Evolutionary conservation across 2,888 invertebrate species (phyloP).

Genomic region (Hydrotaea diabolus): DNA sequence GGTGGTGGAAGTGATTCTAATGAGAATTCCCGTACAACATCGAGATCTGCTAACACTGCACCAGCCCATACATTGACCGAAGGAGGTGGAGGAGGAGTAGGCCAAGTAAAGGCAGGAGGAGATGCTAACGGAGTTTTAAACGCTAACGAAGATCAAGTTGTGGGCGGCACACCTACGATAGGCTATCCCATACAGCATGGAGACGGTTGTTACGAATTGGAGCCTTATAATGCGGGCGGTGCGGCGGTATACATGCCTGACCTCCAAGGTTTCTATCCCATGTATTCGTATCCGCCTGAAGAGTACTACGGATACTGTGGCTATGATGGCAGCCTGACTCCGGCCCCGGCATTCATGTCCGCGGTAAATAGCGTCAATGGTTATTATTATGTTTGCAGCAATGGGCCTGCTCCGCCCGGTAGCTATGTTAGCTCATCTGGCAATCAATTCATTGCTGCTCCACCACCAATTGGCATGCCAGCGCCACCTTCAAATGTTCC

Average conservation of each 20-base stretch:
- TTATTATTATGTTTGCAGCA: constrained; percentile 67
- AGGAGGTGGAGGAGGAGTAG: constrained; percentile 4
- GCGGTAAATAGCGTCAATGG: constrained; percentile 61
- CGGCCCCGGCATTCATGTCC: constrained; percentile 65
- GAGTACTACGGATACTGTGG: constrained; percentile 70
- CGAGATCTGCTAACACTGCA: constrained; percentile 44
- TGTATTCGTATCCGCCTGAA: constrained; percentile 67
- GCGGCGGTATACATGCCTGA: constrained; percentile 67
- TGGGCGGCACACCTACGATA: neutral
- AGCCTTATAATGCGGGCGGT: constrained; percentile 49
- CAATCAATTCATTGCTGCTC: constrained; percentile 38
- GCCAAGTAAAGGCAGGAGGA: constrained; percentile 27
- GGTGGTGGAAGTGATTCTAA: constrained; percentile 29
- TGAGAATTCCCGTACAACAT: constrained; percentile 54
- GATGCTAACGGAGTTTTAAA: neutral
- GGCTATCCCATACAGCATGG: constrained; percentile 28
- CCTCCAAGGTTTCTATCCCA: constrained; percentile 66
- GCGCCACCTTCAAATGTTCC: constrained; percentile 46
- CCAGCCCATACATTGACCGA: constrained; percentile 20
- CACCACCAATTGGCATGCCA: constrained; percentile 43
- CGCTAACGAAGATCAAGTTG: constrained; percentile 41
- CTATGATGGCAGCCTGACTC: constrained; percentile 69
- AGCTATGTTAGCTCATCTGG: constrained; percentile 44
- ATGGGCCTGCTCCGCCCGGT: constrained; percentile 44
- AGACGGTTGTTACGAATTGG: constrained; percentile 61